Conservation (phyloP, 2,888 invertebrate species). For the Nomada flava region DNA sequence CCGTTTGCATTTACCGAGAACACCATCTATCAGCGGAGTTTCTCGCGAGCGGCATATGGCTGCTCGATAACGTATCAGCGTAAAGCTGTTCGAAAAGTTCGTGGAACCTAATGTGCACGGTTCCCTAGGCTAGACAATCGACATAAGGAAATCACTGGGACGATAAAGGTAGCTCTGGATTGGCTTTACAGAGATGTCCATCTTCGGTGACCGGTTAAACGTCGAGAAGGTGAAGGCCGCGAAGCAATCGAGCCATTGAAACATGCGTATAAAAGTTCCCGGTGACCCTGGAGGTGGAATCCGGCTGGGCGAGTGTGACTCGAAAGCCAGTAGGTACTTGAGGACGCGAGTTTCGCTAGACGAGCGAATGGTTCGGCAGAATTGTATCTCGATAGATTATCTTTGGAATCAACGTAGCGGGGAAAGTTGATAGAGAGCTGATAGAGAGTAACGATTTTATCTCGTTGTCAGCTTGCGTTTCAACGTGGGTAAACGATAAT, state of each 20-base stretch:
- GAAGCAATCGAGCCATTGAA: conserved; percentile 46
- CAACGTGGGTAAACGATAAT: conserved; percentile 14
- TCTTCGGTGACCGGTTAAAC: conserved; percentile 35
- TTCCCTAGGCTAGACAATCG: background rate
- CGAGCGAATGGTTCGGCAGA: background rate
- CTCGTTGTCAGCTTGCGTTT: background rate
- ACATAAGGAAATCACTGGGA: conserved; percentile 11
- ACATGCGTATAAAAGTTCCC: conserved; percentile 23
- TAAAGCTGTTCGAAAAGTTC: background rate
- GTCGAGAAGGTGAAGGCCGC: conserved; percentile 51
- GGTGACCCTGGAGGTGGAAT: conserved; percentile 61
- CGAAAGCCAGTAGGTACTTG: conserved; percentile 36
- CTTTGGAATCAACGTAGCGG: background rate
- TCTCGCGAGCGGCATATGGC: conserved; percentile 20
- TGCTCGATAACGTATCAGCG: conserved; percentile 46
- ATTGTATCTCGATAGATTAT: background rate
- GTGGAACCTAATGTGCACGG: background rate
- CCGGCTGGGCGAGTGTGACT: conserved; percentile 58
- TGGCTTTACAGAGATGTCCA: background rate
- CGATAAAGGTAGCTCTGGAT: background rate
- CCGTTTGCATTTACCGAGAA: background rate
- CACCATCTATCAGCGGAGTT: conserved; percentile 20
- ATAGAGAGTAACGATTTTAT: background rate
- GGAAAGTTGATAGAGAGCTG: background rate
- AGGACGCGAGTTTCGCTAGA: conserved; percentile 17